phyloP scores from a whole-genome alignment of 2,888 invertebrate genomes.

The Drosophila austrosaltans region DNA sequence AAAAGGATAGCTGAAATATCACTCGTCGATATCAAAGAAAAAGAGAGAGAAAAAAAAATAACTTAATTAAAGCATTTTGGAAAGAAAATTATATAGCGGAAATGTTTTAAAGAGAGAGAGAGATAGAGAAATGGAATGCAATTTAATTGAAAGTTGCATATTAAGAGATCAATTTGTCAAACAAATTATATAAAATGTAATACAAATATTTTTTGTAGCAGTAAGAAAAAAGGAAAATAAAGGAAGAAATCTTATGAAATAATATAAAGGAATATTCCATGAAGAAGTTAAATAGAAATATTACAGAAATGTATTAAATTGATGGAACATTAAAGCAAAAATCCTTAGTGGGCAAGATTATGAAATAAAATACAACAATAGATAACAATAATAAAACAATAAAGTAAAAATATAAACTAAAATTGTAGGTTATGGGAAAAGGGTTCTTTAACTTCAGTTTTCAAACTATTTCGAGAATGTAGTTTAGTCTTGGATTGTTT shows the following conservation, averaged over 20 bases:
- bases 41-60: conserved; percentile 15
- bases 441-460: too few relatives aligned
- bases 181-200: not conserved
- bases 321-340: too few relatives aligned
- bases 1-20: conserved; percentile 1
- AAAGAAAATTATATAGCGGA: conserved; percentile 10
- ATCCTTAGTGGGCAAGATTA: too few relatives aligned
- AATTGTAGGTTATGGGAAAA: too few relatives aligned
- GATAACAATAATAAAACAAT: too few relatives aligned
- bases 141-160: conserved; percentile 34
- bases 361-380: too few relatives aligned
- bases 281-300: too few relatives aligned
- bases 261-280: not conserved
- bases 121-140: conserved; percentile 4
- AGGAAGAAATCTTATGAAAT: not conserved
- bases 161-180: conserved; percentile 7
- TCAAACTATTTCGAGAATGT: too few relatives aligned
- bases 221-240: not conserved
- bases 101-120: not conserved
- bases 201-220: not conserved
- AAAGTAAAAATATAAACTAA: too few relatives aligned
- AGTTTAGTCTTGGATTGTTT: too few relatives aligned
- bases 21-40: not conserved
- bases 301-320: too few relatives aligned
- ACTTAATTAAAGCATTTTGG: conserved; percentile 16